Conservation (phyloP, 2,797 vertebrate genomes). For the Pterois miles region DNA sequence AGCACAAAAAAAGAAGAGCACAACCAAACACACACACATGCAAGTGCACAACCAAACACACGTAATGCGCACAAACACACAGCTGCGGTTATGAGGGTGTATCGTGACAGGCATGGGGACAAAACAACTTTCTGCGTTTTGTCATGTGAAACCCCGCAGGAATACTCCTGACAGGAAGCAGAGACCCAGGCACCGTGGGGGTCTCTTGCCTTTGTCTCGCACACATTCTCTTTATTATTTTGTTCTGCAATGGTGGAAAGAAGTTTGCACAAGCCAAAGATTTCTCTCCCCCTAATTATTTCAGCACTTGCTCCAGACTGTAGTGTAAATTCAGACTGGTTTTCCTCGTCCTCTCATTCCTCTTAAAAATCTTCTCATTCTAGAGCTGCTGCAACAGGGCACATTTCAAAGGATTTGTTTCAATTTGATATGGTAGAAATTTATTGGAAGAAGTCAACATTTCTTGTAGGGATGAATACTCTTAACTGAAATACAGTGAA, state of each 20-base stretch:
- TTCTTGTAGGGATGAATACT: background rate
- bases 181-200: constrained; percentile 88
- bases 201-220: constrained; percentile 89
- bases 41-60: constrained; percentile 51
- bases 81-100: constrained; percentile 87
- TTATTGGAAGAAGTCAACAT: background rate
- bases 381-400: constrained; percentile 22
- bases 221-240: constrained; percentile 86
- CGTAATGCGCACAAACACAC: constrained; percentile 64
- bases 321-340: constrained; percentile 65
- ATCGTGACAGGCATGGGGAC: constrained; percentile 89
- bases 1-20: constrained; percentile 75
- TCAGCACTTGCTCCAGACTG: constrained; percentile 81
- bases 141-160: constrained; percentile 91
- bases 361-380: constrained; percentile 55
- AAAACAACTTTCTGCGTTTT: constrained; percentile 92
- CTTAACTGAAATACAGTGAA: background rate
- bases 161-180: constrained; percentile 90
- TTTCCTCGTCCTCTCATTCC: constrained; percentile 56
- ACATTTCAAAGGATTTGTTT: constrained; percentile 12
- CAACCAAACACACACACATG: constrained; percentile 46
- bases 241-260: constrained; percentile 82
- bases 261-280: constrained; percentile 88
- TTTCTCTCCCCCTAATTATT: constrained; percentile 86
- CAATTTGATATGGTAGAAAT: constrained; percentile 9